Evolutionary conservation across 2,888 invertebrate genomes (phyloP).

Genomic region (Orthosia gothica): DNA sequence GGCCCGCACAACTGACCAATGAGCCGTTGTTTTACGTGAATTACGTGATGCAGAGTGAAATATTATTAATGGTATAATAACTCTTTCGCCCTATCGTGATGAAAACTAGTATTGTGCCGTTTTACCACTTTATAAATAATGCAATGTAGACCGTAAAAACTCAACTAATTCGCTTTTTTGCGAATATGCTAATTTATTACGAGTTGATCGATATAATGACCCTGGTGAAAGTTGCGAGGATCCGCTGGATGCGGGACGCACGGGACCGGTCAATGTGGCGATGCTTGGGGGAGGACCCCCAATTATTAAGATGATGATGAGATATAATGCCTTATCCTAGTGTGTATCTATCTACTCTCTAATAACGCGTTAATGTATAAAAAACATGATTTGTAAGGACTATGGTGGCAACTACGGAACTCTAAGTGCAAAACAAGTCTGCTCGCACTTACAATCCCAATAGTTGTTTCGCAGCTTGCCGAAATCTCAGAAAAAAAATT

Average conservation of each 20-base stretch:
- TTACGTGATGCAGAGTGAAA: no score
- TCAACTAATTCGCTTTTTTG: background rate
- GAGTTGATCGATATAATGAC: no score
- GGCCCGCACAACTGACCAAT: background rate
- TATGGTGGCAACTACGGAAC: conserved; percentile 1
- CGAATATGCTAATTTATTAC: background rate
- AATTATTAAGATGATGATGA: no score
- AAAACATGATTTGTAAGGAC: background rate
- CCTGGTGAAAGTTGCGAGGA: no score
- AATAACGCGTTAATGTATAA: no score
- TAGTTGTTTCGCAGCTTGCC: background rate
- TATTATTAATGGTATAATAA: background rate
- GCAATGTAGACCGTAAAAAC: background rate
- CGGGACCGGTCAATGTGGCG: no score
- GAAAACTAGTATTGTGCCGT: background rate
- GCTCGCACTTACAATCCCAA: background rate
- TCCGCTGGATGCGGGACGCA: no score
- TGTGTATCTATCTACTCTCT: no score
- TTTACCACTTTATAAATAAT: background rate
- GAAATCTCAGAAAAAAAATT: background rate
- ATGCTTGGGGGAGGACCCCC: no score
- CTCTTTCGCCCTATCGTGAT: background rate
- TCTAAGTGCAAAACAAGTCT: background rate
- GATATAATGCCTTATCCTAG: no score
- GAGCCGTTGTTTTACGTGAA: background rate